These are phyloP conservation scores for Mola mola DNA, from an alignment of 2,113 vertebrate species.

Conservation along the genomic window DNA sequence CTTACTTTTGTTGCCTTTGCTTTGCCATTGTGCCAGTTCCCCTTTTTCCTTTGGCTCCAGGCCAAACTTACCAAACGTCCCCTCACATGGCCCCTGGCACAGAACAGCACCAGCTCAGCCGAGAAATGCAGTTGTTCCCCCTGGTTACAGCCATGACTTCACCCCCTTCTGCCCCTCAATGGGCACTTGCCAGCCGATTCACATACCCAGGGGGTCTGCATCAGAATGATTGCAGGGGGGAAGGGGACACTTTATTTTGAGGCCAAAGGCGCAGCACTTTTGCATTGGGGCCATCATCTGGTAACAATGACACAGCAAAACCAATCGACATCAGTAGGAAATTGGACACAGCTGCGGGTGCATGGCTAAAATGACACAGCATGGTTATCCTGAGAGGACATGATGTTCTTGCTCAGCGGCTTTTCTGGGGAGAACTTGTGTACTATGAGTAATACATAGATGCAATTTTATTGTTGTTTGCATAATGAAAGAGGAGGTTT, in stretches of 20 bases:
- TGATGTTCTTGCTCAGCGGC: conserved; percentile 28
- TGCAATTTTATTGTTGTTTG: too few relatives aligned
- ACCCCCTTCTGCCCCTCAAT: conserved; percentile 55
- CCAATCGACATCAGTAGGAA: conserved; percentile 58
- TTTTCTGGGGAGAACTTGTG: conserved; percentile 12
- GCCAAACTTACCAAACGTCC: conserved; percentile 50
- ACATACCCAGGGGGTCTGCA: conserved; percentile 65
- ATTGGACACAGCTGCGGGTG: conserved; percentile 66
- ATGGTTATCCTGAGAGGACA: conserved; percentile 49
- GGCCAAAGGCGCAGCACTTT: conserved; percentile 60
- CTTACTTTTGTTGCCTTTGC: conserved; percentile 42
- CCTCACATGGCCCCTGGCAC: conserved; percentile 66
- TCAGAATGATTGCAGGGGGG: conserved; percentile 56
- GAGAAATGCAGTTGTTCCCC: conserved; percentile 68
- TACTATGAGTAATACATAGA: neutral
- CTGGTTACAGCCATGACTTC: conserved; percentile 54
- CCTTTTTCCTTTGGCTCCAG: conserved; percentile 46
- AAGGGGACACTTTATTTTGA: conserved; percentile 50
- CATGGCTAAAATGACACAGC: conserved; percentile 73
- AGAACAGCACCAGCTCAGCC: conserved; percentile 39
- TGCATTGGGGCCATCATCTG: conserved; percentile 56
- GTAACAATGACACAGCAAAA: conserved; percentile 80
- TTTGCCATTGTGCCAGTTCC: conserved; percentile 61
- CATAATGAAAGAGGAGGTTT: too few relatives aligned
- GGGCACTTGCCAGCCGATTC: conserved; percentile 63